These are phyloP conservation scores for Lithophane ornitopus DNA, from an alignment of 2,888 invertebrate species.

Conservation along the genomic window DNA sequence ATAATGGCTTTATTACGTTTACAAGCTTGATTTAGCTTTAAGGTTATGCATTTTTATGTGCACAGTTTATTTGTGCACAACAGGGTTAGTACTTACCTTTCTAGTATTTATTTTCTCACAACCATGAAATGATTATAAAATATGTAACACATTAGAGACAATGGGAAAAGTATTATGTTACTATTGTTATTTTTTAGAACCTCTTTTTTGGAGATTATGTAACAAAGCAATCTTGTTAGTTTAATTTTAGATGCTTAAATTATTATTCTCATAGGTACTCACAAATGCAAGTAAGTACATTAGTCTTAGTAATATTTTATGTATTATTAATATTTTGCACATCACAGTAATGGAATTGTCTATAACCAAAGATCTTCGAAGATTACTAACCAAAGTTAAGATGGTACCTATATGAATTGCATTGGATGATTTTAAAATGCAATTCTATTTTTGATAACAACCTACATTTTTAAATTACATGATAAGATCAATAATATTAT, in stretches of 20 bases:
- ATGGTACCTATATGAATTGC: slow-evolving; percentile 66
- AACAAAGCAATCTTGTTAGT: slow-evolving; percentile 63
- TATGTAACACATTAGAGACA: slow-evolving; percentile 43
- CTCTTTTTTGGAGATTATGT: slow-evolving; percentile 63
- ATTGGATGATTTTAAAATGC: slow-evolving; percentile 60
- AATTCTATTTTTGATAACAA: slow-evolving; percentile 74
- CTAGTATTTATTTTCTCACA: slow-evolving; percentile 56
- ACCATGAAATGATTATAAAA: slow-evolving; percentile 51
- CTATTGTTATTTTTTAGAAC: slow-evolving; percentile 61
- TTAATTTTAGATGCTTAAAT: slow-evolving; percentile 58
- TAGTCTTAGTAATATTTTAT: slow-evolving; percentile 48
- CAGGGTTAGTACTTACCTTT: slow-evolving; percentile 65
- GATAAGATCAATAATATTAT: slow-evolving; percentile 49
- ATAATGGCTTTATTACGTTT: slow-evolving; percentile 63
- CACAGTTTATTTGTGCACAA: slow-evolving; percentile 53
- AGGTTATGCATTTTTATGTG: slow-evolving; percentile 57
- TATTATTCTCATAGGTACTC: slow-evolving; percentile 55
- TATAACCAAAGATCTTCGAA: slow-evolving; percentile 77
- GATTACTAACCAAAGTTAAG: slow-evolving; percentile 74
- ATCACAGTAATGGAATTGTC: slow-evolving; percentile 69
- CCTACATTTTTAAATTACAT: slow-evolving; percentile 61
- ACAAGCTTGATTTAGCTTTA: slow-evolving; percentile 60
- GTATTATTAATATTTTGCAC: slow-evolving; percentile 57
- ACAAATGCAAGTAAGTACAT: slow-evolving; percentile 65
- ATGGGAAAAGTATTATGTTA: slow-evolving; percentile 60